Percentiles rank a stretch among this genome's conserved stretches.
phyloP scores from a whole-genome alignment of 2,797 vertebrate genomes.

The Micrastur ruficollis region DNA sequence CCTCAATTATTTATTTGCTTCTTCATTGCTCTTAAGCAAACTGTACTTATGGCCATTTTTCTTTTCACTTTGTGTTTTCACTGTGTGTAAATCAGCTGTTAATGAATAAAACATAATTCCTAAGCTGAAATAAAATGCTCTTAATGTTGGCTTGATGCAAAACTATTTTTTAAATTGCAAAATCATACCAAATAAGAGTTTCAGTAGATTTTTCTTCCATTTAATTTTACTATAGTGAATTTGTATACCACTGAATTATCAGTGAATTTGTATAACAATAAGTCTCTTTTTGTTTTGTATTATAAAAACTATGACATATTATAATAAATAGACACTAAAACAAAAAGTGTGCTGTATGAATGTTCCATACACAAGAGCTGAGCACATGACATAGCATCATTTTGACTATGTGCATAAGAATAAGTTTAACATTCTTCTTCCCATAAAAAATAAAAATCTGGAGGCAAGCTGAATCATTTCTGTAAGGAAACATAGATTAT shows the following conservation, averaged over 20 bases:
- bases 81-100: not conserved
- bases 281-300: not conserved
- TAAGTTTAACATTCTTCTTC: not conserved
- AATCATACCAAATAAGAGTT: not conserved
- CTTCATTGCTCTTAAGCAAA: not conserved
- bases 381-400: not conserved
- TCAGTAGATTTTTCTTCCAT: not conserved
- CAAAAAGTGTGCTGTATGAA: not conserved
- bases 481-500: not conserved
- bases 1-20: not conserved
- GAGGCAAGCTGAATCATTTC: not conserved
- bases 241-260: not conserved
- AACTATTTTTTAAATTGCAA: not conserved
- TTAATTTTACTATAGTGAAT: not conserved
- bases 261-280: not conserved
- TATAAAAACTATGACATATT: not conserved
- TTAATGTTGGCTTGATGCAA: not conserved
- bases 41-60: fast-evolving
- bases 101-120: not conserved
- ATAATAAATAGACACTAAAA: not conserved
- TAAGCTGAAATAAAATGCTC: not conserved
- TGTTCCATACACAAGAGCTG: not conserved
- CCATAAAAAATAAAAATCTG: not conserved
- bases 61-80: not conserved
- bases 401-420: not conserved